Conservation (phyloP, 2,113 vertebrate species). For the Guaruba guarouba region DNA sequence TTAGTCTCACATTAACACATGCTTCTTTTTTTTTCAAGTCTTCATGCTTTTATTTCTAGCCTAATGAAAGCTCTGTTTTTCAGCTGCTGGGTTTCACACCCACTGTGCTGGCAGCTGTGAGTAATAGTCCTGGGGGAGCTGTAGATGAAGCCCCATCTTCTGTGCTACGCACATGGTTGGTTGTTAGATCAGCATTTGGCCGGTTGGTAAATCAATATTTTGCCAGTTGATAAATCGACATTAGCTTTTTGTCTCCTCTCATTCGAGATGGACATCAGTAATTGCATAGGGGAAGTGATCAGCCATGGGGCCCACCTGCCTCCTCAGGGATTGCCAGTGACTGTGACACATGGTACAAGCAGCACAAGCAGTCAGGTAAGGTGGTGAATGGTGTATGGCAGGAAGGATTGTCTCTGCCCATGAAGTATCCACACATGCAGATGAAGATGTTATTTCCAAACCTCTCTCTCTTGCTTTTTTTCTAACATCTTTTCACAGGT, state of each 20-base stretch:
- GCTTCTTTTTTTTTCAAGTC: background rate
- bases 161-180: accelerated
- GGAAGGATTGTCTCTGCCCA: background rate
- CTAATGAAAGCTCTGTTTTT: background rate
- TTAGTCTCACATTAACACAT: background rate
- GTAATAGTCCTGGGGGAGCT: too few species aligned
- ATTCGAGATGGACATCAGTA: accelerated
- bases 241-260: background rate
- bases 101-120: background rate
- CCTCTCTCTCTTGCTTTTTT: background rate
- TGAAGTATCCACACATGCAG: accelerated
- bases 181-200: background rate
- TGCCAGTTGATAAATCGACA: background rate
- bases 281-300: background rate
- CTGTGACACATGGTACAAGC: accelerated
- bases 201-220: background rate
- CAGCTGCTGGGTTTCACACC: background rate
- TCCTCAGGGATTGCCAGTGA: accelerated
- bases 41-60: background rate
- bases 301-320: accelerated
- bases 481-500: background rate
- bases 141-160: background rate
- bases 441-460: background rate
- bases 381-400: accelerated
- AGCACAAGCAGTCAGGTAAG: background rate